phyloP scores from a whole-genome alignment of 2,797 vertebrate genomes.

The Melanotaenia nigrans region DNA sequence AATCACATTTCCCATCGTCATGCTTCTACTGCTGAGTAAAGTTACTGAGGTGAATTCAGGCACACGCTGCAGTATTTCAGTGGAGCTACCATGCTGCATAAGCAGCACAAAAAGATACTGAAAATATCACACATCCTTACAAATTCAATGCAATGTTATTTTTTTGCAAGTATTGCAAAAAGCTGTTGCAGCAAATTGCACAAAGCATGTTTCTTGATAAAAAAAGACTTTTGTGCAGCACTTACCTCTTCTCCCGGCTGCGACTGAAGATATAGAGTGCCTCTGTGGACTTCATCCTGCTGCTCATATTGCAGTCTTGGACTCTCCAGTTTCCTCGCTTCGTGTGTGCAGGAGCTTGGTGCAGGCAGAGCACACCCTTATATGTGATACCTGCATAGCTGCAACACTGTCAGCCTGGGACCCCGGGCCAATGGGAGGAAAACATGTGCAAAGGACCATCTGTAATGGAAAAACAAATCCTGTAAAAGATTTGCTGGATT shows the following conservation, averaged over 20 bases:
- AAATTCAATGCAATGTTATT: neutral
- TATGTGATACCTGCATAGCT: conserved; percentile 66
- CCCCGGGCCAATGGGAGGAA: conserved; percentile 77
- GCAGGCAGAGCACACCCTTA: conserved; percentile 55
- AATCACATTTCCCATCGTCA: neutral
- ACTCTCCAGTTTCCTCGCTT: conserved; percentile 13
- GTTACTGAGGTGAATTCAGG: neutral
- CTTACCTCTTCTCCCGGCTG: conserved; percentile 51
- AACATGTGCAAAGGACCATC: conserved; percentile 83
- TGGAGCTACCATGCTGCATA: neutral
- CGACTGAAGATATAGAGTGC: neutral
- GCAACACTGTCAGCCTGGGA: conserved; percentile 51
- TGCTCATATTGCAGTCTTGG: conserved; percentile 7
- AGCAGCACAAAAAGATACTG: conserved; percentile 18
- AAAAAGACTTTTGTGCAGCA: neutral
- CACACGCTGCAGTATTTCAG: neutral
- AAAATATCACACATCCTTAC: rapidly evolving
- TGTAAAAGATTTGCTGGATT: conserved; percentile 82
- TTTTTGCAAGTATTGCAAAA: conserved; percentile 11
- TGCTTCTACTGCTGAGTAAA: neutral
- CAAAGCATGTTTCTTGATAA: neutral
- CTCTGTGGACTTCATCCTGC: neutral
- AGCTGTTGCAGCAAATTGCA: conserved; percentile 2
- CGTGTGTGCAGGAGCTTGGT: conserved; percentile 37
- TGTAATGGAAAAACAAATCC: conserved; percentile 87